Base-by-base conservation (phyloP, 2,888 invertebrate genomes). In the Mythimna albipuncta region DNA sequence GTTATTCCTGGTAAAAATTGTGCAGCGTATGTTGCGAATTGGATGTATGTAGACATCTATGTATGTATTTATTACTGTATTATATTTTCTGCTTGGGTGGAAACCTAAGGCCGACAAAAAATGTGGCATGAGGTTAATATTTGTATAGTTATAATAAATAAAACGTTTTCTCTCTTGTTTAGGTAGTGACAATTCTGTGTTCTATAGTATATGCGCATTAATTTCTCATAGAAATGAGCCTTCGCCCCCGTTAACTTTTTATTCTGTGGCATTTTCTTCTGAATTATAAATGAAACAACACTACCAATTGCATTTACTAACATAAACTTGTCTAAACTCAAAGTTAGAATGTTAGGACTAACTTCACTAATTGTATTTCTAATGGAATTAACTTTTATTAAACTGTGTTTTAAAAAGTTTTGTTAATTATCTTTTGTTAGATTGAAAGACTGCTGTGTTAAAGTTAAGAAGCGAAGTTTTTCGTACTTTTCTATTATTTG, bases 311-410 rank as follows among this genome's bases (percentile, higher is more conserved):
- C 86, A 85, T 79, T 79, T 65, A 69, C 72, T 52, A 63, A 75
- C 77, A 82, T 76, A 77, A 85, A 85, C 79, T 75, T 77, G 77
- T 83, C 75, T 69, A 77, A 81, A 85, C 78, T 81, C n/a, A 16
- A 74, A 83, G 74, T 76, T 74, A 52, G 73, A 75, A 76, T 72
- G 83, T 80, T 76, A 64, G 69, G 38, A 69, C 65, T 72, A 73
- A 79, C 75, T 85, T 75, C 57, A 54, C 71, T 81, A 84, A 85
- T 75, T 85, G 82, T 75, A 55, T 67, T 76, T 72, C 75, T 84
- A 85, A 84, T 84, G 82, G 70, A 75, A 84, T 84, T 75, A 84
- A 72, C 61, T 80, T 77, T 80, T 82, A 83, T 75, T 84, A 72
- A 83, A 78, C 76, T 71, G 85, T 76, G 58, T 73, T 71, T 69